Evolutionary conservation across 1,140 invertebrate genomes (phyloP), one percentile per base, ranked within the genome.

Genomic region (Whitmania pigra): DNA sequence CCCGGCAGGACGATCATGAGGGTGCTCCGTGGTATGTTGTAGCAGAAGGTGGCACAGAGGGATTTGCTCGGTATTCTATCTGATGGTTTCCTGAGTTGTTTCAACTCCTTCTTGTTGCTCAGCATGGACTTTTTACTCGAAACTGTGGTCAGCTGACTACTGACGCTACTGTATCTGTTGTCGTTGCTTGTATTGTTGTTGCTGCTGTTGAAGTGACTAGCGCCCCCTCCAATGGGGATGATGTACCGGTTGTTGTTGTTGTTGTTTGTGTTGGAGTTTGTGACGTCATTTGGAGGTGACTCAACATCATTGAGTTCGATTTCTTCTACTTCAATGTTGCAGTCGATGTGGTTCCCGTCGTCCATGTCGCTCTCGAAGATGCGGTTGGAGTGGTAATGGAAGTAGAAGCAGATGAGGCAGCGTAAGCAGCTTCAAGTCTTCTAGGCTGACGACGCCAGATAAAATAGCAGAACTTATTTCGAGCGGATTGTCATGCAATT

Each of bases 21-120:
- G n/a, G 7, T 68, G n/a, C 67, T 43, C n/a, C 67, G 7, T 11
- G 67, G 67, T 29, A 68, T 68, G 67, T 68, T 68, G 67, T 68
- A 68, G 67, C 27, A 68, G 36, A 68, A 68, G 2, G 67, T 31
- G 13, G 67, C 27, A 29, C 67, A 68, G 13, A 9, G 13, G 25
- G 27, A 31, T 18, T 29, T 68, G 67, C 27, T 43, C 11, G 3
- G 67, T 2, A 68, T 68, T 11, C 67, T 25, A 18, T 68, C 67
- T 0, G 67, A 68, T 3, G 67, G 67, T 40, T 68, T 68, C 57
- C 22, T 31, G 4, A 31, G 57, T 63, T 31, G 22, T 63, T 63
- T 22, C 57, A 22, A 18, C 57, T 63, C 29, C 57, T 63, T 25
- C 22, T 31, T 63, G 43, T 49, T 49, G 43, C 43, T 49, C 43